Evolutionary conservation across 2,888 invertebrate genomes (phyloP), one percentile per base, ranked within the genome.

Genomic region (Zygothrica quintamaculata): DNA sequence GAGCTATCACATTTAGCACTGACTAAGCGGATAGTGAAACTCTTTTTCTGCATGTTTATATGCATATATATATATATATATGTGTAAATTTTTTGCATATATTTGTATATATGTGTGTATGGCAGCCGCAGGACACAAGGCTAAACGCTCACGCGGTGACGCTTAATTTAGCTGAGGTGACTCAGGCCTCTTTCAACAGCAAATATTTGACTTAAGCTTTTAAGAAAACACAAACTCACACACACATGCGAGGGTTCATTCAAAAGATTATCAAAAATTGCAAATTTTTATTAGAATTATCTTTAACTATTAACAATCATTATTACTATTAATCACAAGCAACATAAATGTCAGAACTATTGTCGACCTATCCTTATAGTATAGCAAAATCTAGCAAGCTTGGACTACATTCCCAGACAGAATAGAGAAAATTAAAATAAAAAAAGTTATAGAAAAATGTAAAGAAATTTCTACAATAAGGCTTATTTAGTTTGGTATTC

Each of bases 201-300:
- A 86, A 84, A 74, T 81, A 71, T 81, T 79, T 86, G 65, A 74
- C 58, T 70, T 70, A 36, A 60, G 58, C 75, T 60, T 61, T 61
- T 22, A 3, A 55, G 43, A 61, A 65, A 69, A 53, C 59, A 57
- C 53, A 48, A n/a, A 37, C 13, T 31, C 42, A 51, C 36, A 34
- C 11, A 18, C 15, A 40, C 26, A 34, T 16, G 22, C 44, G 72
- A 67, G 70, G 62, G 61, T 3, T 16, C 9, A 18, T 33, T 9
- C 1, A 37, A 43, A 6, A n/a, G 43, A 46, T 13, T 1, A n/a
- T 29, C 2, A 9, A n/a, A 29, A 2, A n/a, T 29, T 29, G 7
- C n/a, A 29, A 29, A 29, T n/a, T n/a, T n/a, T n/a, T n/a, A n/a
- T n/a, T n/a, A n/a, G n/a, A n/a, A n/a, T n/a, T n/a, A n/a, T n/a